These are phyloP conservation scores for Discoglossus pictus DNA, from an alignment of 2,797 vertebrate genomes.

Conservation along the genomic window DNA sequence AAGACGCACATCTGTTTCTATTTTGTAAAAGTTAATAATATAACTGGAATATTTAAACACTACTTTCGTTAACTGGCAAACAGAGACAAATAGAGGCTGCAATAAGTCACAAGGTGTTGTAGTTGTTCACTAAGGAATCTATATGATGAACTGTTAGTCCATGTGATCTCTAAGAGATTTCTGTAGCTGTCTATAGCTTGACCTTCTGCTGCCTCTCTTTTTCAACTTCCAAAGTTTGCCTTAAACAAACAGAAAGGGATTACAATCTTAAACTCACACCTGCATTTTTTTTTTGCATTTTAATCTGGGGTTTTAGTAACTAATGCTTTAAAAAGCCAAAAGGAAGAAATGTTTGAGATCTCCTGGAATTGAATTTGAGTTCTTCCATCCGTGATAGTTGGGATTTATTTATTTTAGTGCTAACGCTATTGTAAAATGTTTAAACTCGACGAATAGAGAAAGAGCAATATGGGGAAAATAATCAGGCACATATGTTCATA, in stretches of 20 bases:
- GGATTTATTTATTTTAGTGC: conserved; percentile 42
- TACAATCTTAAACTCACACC: conserved; percentile 60
- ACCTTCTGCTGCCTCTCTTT: conserved; percentile 57
- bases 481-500: conserved; percentile 48
- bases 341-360: conserved; percentile 55
- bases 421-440: conserved; percentile 45
- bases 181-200: conserved; percentile 52
- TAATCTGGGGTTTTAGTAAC: conserved; percentile 56
- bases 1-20: conserved; percentile 96
- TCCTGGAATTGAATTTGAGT: conserved; percentile 45
- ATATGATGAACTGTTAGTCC: conserved; percentile 59
- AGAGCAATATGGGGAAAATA: conserved; percentile 45
- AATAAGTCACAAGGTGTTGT: conserved; percentile 58
- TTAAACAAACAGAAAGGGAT: conserved; percentile 55
- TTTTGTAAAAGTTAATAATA: conserved; percentile 86
- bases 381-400: conserved; percentile 36
- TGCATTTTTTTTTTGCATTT: conserved; percentile 60
- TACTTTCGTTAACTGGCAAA: conserved; percentile 77
- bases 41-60: conserved; percentile 89
- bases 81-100: conserved; percentile 65
- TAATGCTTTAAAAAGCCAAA: conserved; percentile 55
- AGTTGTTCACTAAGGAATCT: conserved; percentile 55
- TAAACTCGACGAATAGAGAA: conserved; percentile 42
- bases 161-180: conserved; percentile 52
- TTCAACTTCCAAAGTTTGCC: conserved; percentile 53